A percentile compares a stretch with the other conserved stretches of the same genome.
phyloP scores from a whole-genome alignment of 2,888 invertebrate species.

The Empis stercorea region DNA sequence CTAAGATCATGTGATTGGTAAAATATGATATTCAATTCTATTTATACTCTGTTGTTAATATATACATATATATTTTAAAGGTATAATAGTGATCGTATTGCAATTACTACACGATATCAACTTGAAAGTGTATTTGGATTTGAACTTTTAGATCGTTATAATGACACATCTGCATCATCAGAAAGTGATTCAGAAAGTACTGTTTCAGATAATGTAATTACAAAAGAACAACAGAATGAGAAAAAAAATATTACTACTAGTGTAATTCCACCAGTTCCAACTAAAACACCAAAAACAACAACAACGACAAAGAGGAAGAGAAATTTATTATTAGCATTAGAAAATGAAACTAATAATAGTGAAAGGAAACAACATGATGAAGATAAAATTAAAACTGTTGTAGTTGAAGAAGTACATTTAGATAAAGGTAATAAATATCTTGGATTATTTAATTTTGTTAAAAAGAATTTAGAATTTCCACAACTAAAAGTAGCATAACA shows the following conservation, averaged over 20 bases:
- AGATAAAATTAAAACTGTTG: not conserved
- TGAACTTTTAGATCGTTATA: slow-evolving; percentile 19
- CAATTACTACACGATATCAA: slow-evolving; percentile 21
- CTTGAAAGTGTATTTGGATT: slow-evolving; percentile 20
- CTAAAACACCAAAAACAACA: not conserved
- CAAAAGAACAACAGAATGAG: not conserved
- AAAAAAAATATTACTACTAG: not conserved
- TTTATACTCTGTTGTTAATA: not conserved
- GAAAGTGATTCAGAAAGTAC: slow-evolving; percentile 13
- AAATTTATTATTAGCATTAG: not conserved
- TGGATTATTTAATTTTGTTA: too few species aligned
- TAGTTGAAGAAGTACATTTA: not conserved
- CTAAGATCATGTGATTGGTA: slow-evolving; percentile 22
- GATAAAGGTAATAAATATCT: not conserved
- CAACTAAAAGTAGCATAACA: too few species aligned
- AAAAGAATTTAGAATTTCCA: too few species aligned
- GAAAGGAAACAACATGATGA: not conserved
- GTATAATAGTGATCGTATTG: slow-evolving; percentile 24
- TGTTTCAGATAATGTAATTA: not conserved
- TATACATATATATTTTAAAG: slow-evolving; percentile 10
- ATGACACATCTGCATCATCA: not conserved
- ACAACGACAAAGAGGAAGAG: not conserved
- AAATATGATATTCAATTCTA: not conserved
- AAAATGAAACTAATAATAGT: not conserved
- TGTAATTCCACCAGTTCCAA: too few species aligned